Conservation (phyloP, 1,140 invertebrate genomes). For the Zaprionus taronus region DNA sequence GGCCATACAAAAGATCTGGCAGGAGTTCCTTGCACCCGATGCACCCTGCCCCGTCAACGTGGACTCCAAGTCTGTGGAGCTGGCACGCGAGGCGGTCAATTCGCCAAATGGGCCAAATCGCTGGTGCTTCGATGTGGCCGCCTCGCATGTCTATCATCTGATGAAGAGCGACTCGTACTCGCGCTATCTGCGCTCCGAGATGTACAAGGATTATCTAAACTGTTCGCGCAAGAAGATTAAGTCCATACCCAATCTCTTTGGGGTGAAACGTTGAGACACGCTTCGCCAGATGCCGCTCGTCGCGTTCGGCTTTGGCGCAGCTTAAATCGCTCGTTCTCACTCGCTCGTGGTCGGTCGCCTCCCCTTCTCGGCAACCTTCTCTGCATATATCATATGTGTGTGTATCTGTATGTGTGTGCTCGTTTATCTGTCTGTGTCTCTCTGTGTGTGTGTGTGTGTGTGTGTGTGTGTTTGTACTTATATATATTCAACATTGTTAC, state of each 20-base stretch:
- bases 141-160: slow-evolving; percentile 98
- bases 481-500: slow-evolving; percentile 59
- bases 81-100: slow-evolving; percentile 82
- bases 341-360: neutral
- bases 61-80: slow-evolving; percentile 89
- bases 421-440: neutral
- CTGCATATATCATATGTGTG: neutral
- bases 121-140: slow-evolving; percentile 98
- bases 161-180: slow-evolving; percentile 99
- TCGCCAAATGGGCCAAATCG: slow-evolving; percentile 88
- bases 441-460: neutral
- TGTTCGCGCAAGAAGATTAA: slow-evolving; percentile 97
- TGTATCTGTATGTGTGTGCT: slow-evolving; percentile 5
- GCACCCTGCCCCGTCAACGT: slow-evolving; percentile 99
- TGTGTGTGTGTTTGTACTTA: slow-evolving; percentile 10
- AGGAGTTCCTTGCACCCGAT: slow-evolving; percentile 96
- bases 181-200: slow-evolving; percentile 98
- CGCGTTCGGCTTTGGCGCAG: slow-evolving; percentile 39
- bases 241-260: slow-evolving; percentile 84
- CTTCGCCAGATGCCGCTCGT: slow-evolving; percentile 52
- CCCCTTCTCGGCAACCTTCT: neutral
- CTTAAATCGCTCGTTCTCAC: slow-evolving; percentile 11
- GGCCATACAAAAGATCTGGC: slow-evolving; percentile 96
- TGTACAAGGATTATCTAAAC: slow-evolving; percentile 99
- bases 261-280: slow-evolving; percentile 83